phyloP scores from a whole-genome alignment of 2,113 vertebrate genomes.

The Pelodiscus sinensis region DNA sequence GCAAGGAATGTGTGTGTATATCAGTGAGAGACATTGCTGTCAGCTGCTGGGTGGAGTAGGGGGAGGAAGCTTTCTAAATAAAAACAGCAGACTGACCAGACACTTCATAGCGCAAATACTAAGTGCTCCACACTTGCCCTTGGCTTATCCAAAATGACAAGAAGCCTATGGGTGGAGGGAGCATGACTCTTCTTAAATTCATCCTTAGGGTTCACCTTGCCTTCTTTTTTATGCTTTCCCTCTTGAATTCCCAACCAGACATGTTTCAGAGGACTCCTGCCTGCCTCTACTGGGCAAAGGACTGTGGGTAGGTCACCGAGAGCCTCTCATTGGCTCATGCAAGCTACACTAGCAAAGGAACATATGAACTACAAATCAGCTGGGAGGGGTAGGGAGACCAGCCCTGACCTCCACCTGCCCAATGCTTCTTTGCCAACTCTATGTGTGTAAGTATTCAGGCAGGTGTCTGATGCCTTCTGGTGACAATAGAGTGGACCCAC shows the following conservation, averaged over 20 bases:
- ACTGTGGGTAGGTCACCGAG: not conserved
- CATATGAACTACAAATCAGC: not conserved
- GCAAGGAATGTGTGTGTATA: not conserved
- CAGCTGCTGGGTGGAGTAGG: not conserved
- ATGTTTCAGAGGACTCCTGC: not conserved
- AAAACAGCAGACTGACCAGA: not conserved
- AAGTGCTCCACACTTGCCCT: not conserved
- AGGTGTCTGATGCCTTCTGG: not conserved
- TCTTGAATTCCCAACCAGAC: not conserved
- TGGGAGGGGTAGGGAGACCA: not conserved
- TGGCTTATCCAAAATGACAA: not conserved
- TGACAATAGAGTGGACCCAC: conserved; percentile 7
- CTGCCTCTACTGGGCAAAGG: not conserved
- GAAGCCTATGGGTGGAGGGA: not conserved
- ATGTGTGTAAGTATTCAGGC: not conserved
- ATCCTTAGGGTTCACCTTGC: not conserved
- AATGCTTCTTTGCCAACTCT: not conserved
- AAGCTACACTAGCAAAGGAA: not conserved
- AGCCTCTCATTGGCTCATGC: not conserved
- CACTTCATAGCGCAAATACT: not conserved
- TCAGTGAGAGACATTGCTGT: not conserved
- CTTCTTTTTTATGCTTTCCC: not conserved
- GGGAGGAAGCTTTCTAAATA: not conserved
- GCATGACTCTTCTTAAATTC: not conserved
- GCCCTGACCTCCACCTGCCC: not conserved